Evolutionary conservation across 1,140 invertebrate species (phyloP), one percentile per base, ranked within the genome.

Genomic region (Leptonema lineaticorne): DNA sequence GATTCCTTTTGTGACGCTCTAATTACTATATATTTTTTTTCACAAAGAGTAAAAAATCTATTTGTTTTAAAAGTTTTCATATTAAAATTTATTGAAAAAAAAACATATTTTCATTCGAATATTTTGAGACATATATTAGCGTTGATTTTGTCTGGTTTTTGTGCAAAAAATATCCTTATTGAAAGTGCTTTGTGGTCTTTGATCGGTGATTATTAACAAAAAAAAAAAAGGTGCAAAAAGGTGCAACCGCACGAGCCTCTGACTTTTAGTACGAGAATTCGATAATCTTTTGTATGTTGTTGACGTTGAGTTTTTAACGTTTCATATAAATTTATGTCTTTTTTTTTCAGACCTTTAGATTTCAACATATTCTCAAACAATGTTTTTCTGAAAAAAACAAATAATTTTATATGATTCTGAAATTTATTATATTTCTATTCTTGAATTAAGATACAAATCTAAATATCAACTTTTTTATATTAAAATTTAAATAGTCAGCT

Each of bases 11-110:
- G 27, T 68, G 62, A 67, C 66, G 67, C 67, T 48, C 22, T 60
- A 70, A 70, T 70, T 70, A 70, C 69, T 27, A 3, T 30, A n/a
- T n/a, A n/a, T n/a, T n/a, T 58, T 58, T 57, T 57, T 28, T 30
- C 22, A 53, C n/a, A n/a, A 37, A 37, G 7, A 8, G n/a, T 37
- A 37, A 8, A 37, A 37, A 37, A 37, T 7, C 33, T n/a, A n/a
- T n/a, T n/a, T n/a, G n/a, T n/a, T n/a, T n/a, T n/a, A n/a, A n/a
- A n/a, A n/a, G n/a, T n/a, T n/a, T n/a, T n/a, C n/a, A n/a, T n/a
- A n/a, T n/a, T n/a, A n/a, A n/a, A n/a, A n/a, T n/a, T n/a, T n/a
- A n/a, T n/a, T n/a, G n/a, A n/a, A n/a, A n/a, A n/a, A n/a, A n/a
- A n/a, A n/a, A n/a, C n/a, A n/a, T n/a, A n/a, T n/a, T n/a, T n/a